A percentile compares a stretch with the other conserved stretches of the same genome.
Conservation (phyloP, 2,888 invertebrate genomes). For the Drosophila diplacantha region DNA sequence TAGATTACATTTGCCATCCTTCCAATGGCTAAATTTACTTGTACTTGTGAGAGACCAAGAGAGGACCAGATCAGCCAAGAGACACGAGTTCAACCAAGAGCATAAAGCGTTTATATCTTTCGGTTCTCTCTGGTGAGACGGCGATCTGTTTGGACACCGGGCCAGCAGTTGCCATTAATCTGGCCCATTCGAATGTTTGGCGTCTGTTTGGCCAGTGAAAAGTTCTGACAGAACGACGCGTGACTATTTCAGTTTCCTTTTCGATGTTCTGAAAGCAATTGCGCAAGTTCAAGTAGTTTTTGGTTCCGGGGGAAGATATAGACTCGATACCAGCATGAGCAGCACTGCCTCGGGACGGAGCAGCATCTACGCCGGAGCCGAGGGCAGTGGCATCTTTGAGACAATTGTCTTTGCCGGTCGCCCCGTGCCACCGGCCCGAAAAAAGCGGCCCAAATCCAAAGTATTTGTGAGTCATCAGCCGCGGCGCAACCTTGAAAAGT, state of each 20-base stretch:
- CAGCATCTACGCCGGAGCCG: conserved; percentile 60
- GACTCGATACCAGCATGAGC: conserved; percentile 57
- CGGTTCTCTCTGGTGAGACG: conserved; percentile 46
- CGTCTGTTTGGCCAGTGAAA: conserved; percentile 59
- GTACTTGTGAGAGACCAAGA: conserved; percentile 25
- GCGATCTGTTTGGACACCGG: conserved; percentile 37
- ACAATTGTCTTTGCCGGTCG: conserved; percentile 64
- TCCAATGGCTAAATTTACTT: conserved; percentile 60
- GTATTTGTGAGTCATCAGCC: conserved; percentile 65
- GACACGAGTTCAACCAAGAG: conserved; percentile 33
- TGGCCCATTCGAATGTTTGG: conserved; percentile 57
- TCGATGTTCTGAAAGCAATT: conserved; percentile 31
- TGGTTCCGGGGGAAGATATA: conserved; percentile 2
- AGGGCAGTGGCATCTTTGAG: conserved; percentile 56
- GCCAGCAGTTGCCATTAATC: conserved; percentile 29
- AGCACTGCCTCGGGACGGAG: conserved; percentile 74
- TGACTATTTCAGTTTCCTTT: conserved; percentile 15
- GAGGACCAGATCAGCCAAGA: neutral
- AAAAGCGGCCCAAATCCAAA: conserved; percentile 74
- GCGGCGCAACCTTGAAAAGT: conserved; percentile 44
- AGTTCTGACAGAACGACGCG: conserved; percentile 43
- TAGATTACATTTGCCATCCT: neutral
- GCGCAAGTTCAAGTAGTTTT: conserved; percentile 51
- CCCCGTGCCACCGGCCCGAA: conserved; percentile 75
- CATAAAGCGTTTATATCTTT: conserved; percentile 26